Conservation (phyloP, 2,888 invertebrate species). For the Chymomyza amoena region DNA sequence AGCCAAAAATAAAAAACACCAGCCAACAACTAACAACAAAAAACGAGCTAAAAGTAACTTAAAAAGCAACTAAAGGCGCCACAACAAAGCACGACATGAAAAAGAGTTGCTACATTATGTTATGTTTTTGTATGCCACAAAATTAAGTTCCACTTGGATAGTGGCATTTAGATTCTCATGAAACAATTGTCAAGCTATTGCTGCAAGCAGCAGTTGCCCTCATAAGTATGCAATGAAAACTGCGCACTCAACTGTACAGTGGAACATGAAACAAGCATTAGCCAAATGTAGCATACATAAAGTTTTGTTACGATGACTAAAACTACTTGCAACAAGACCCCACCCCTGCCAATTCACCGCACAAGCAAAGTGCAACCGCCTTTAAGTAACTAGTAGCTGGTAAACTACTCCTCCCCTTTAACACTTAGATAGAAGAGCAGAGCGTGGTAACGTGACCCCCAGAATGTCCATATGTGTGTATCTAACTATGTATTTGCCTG, state of each 20-base stretch:
- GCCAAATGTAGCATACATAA: conserved; percentile 33
- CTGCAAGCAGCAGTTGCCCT: background rate
- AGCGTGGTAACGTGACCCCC: background rate
- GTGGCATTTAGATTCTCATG: background rate
- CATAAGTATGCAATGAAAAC: background rate
- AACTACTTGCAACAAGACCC: conserved; percentile 33
- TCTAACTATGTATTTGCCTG: conserved; percentile 17
- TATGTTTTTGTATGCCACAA: background rate
- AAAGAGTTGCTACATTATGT: background rate
- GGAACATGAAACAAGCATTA: conserved; percentile 47
- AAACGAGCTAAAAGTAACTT: conserved; percentile 10
- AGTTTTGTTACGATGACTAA: conserved; percentile 18
- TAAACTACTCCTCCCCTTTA: background rate
- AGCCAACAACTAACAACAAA: conserved; percentile 11
- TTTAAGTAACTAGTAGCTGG: background rate
- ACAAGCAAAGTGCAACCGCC: conserved; percentile 1
- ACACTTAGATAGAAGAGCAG: background rate
- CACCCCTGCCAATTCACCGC: conserved; percentile 9
- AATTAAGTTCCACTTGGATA: background rate
- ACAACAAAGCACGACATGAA: background rate
- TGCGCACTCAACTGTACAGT: background rate
- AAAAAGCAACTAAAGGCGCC: background rate
- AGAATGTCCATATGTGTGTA: background rate
- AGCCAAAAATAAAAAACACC: conserved; percentile 2
- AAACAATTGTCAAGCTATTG: background rate